Evolutionary conservation across 2,888 invertebrate species (phyloP).

Genomic region (Rapana venosa): DNA sequence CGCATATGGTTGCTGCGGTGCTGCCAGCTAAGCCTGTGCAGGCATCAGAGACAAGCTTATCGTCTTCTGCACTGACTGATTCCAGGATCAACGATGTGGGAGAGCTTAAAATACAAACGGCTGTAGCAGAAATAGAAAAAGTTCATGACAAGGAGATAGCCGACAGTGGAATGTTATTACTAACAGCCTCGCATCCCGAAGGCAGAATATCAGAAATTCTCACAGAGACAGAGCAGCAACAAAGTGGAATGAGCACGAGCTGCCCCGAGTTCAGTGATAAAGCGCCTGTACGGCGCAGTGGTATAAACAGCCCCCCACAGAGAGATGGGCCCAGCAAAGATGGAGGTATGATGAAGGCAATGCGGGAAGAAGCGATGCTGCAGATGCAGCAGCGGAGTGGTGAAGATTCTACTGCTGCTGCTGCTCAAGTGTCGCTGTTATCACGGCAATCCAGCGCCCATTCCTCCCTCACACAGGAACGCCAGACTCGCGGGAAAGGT

Average conservation of each 20-base stretch:
- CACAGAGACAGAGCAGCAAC: background rate
- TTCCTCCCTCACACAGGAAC: background rate
- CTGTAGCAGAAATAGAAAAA: background rate
- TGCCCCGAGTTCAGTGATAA: background rate
- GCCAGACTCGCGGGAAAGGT: background rate
- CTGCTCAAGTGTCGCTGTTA: background rate
- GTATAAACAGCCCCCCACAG: background rate
- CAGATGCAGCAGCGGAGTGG: background rate
- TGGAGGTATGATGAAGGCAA: conserved; percentile 7
- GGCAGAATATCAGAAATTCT: background rate
- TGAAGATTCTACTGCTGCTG: background rate
- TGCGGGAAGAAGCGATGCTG: background rate
- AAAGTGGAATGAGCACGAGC: background rate
- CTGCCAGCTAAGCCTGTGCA: too few relatives aligned
- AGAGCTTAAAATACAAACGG: background rate
- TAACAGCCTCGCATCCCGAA: background rate
- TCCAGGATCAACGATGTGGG: too few relatives aligned
- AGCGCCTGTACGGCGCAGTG: background rate
- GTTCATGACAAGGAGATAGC: background rate
- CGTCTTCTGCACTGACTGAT: background rate
- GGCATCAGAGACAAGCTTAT: too few relatives aligned
- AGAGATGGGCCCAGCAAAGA: background rate
- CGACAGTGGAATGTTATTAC: background rate
- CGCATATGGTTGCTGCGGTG: background rate
- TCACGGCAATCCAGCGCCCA: background rate